These are phyloP conservation scores for Myotis yumanensis DNA, from an alignment of 2,113 vertebrate species.

Conservation along the genomic window DNA sequence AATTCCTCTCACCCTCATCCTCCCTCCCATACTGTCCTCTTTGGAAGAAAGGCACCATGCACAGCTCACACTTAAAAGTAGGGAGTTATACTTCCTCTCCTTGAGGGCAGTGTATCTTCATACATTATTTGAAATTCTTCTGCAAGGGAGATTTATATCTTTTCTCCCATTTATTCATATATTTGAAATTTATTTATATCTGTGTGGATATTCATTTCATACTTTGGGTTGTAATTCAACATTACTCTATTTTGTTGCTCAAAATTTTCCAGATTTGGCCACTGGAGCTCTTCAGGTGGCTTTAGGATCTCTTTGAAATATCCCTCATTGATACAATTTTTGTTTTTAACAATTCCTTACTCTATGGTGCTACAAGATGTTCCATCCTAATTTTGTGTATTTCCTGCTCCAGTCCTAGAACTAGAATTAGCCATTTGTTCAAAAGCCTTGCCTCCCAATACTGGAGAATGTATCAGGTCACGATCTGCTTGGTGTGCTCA, in stretches of 20 bases:
- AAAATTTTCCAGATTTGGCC: not conserved
- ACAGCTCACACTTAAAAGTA: not conserved
- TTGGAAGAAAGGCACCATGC: not conserved
- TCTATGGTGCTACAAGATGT: not conserved
- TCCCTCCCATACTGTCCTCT: not conserved
- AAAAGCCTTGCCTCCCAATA: not conserved
- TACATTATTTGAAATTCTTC: not conserved
- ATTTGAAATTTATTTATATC: not conserved
- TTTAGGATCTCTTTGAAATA: not conserved
- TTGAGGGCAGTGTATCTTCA: not conserved
- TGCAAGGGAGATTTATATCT: not conserved
- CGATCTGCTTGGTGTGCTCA: not conserved
- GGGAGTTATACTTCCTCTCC: not conserved
- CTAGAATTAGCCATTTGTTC: not conserved
- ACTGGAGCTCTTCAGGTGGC: not conserved
- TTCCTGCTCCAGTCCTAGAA: not conserved
- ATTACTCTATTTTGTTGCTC: not conserved
- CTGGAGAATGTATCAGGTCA: not conserved
- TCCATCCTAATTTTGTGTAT: not conserved
- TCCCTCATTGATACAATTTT: not conserved
- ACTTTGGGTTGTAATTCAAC: not conserved
- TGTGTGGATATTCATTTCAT: not conserved
- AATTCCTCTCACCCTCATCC: not conserved
- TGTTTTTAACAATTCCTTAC: not conserved
- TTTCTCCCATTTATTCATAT: slow-evolving; percentile 22